Base-by-base conservation (phyloP, 2,888 invertebrate genomes). In the Eristalis pertinax region DNA sequence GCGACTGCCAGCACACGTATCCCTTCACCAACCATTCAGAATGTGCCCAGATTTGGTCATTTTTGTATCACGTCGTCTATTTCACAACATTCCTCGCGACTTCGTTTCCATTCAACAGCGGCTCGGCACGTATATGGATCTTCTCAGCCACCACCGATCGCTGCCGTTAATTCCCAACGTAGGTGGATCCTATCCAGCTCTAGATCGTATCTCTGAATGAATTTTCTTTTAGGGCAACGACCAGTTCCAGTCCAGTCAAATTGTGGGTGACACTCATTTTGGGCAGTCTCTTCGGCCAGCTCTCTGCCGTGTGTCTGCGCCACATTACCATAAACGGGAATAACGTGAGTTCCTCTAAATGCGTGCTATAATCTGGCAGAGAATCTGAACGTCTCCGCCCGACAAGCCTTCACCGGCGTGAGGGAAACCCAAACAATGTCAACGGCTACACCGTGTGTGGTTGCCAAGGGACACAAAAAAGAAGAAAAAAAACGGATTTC, bases 201-300 rank as follows among this genome's bases (percentile, higher is more conserved):
- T 4, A 50, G 8, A 50, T 50, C 43, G 43, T 43, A 43, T 43
- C 50, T 15, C 67, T 24, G 67, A 26, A 67, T 22, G 15, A 13
- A 26, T 1, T 24, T n/a, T 35, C 70, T 60, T 70, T 70, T 70
- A 60, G 70, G 70, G 58, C 60, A 38, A 7, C 22, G 22, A 38
- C 60, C n/a, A n/a, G 38, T 60, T 70, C 26, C 29, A 19, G 15
- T n/a, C n/a, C 63, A 72, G 11, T 22, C 26, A 32, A 32, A 2
- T 32, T 50, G 73, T 74, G 43, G 73, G 73, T 74, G 73, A 64
- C 35, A 22, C 60, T 72, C 1, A 13, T 62, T 72, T 72, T 38
- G 72, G 60, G 26, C 15, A 35, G 24, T 69, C 26, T 60, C 10
- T n/a, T 38, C 26, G n/a, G 41, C 26, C 72, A 72, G 35, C 60